Base-by-base conservation (phyloP, 2,888 invertebrate species). In the Allacma fusca region DNA sequence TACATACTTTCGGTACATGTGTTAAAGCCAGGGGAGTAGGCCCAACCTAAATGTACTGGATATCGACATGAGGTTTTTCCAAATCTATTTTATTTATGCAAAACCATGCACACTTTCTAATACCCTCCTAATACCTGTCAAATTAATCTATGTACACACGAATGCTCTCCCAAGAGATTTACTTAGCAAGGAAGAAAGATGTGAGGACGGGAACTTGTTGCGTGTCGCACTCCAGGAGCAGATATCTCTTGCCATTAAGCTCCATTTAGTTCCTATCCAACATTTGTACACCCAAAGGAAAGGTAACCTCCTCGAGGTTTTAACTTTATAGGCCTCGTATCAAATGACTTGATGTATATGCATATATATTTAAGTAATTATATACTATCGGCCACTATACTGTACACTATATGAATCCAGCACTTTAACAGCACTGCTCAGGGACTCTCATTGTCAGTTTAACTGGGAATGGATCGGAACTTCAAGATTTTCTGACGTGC, bases 41-140 rank as follows among this genome's bases (percentile, higher is more conserved):
- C 9, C 9, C 5, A 9, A 34, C 9, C 34, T 9, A 34, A 7
- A 34, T 4, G 34, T 4, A 34, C 9, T 34, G 34, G 34, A 34
- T 34, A 34, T 9, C n/a, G n/a, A 34, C 34, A 34, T 34, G 34
- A 34, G 4, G 9, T 34, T 34, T 34, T 34, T 34, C 43, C 67
- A 80, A 82, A 81, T 81, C 80, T 78, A 59, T 73, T 77, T 67
- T 78, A 78, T 76, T 80, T 79, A 82, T 81, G 81, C 82, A 67
- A 78, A 79, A 80, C 78, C 82, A 82, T 81, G 82, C 79, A 80
- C 80, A 71, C 72, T 79, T 75, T 76, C 78, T 78, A 80, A 82
- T 81, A 79, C 77, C 76, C 76, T 80, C 80, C 81, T 80, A 81
- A 81, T 81, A 81, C 80, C 81, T 82, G 82, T 81, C 82, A 82